These are phyloP conservation scores for Alfaro cultratus DNA, from an alignment of 2,797 vertebrate species.

Conservation along the genomic window DNA sequence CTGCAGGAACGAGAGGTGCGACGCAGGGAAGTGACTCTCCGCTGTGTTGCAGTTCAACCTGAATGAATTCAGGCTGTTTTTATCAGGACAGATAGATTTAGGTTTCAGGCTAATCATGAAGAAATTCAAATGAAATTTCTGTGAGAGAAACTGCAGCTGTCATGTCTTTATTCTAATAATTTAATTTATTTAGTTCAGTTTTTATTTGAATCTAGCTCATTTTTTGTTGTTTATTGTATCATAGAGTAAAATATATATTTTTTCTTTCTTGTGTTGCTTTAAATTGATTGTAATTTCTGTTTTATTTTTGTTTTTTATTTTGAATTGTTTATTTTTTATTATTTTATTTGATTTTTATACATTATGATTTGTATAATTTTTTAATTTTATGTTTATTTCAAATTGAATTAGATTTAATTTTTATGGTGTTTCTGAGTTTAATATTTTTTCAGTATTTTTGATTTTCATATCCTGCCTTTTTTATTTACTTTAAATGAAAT, in stretches of 20 bases:
- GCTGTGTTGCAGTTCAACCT: neutral
- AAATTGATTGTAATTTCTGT: neutral
- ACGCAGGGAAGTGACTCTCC: neutral
- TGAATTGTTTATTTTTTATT: neutral
- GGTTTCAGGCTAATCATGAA: neutral
- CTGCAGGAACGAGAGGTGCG: neutral
- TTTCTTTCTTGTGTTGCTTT: neutral
- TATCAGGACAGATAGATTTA: neutral
- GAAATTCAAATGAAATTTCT: neutral
- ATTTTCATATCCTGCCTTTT: neutral
- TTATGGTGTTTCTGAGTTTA: neutral
- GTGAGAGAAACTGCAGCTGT: neutral
- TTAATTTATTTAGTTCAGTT: neutral
- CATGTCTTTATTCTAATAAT: neutral
- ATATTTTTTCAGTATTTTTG: neutral
- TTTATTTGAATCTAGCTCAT: neutral
- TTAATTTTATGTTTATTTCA: neutral
- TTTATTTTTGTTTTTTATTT: neutral
- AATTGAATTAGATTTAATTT: neutral
- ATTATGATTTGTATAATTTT: neutral
- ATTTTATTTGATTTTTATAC: neutral
- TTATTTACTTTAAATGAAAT: neutral
- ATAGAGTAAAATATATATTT: neutral
- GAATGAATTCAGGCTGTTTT: neutral
- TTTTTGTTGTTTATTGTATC: neutral